Conservation (phyloP, 1,140 invertebrate species). For the Drosophila pachea region DNA sequence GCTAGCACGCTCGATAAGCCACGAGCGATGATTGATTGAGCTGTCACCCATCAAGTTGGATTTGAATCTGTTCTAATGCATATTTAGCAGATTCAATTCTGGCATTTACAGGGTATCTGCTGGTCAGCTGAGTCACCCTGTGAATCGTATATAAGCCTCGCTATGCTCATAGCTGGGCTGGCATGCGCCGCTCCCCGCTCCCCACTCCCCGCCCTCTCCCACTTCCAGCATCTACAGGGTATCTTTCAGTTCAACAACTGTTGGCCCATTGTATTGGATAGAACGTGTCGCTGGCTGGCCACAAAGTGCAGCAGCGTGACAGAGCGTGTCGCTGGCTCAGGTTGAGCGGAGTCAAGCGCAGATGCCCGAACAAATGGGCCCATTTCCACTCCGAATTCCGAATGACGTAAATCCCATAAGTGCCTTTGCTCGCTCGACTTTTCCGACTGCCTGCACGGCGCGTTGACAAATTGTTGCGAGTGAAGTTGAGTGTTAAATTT, state of each 20-base stretch:
- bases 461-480: constrained; percentile 35
- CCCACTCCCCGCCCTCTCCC: not conserved
- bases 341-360: constrained; percentile 10
- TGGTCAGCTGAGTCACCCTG: not conserved
- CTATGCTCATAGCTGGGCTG: no score
- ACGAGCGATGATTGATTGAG: not conserved
- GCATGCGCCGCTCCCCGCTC: no score
- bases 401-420: not conserved
- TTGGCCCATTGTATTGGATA: constrained; percentile 7
- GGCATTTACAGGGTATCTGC: not conserved
- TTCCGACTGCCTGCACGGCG: not conserved
- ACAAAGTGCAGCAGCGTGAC: constrained; percentile 47
- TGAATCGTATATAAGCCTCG: no score
- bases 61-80: not conserved
- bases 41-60: not conserved
- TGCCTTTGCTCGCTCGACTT: not conserved
- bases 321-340: constrained; percentile 4
- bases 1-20: not conserved
- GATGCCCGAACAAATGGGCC: constrained; percentile 29
- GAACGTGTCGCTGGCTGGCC: constrained; percentile 29
- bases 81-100: no score
- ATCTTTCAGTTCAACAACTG: not conserved
- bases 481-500: constrained; percentile 25
- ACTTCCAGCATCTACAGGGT: not conserved
- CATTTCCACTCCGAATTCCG: not conserved